Conservation (phyloP, 2,113 vertebrate species). For the Tetrax tetrax region DNA sequence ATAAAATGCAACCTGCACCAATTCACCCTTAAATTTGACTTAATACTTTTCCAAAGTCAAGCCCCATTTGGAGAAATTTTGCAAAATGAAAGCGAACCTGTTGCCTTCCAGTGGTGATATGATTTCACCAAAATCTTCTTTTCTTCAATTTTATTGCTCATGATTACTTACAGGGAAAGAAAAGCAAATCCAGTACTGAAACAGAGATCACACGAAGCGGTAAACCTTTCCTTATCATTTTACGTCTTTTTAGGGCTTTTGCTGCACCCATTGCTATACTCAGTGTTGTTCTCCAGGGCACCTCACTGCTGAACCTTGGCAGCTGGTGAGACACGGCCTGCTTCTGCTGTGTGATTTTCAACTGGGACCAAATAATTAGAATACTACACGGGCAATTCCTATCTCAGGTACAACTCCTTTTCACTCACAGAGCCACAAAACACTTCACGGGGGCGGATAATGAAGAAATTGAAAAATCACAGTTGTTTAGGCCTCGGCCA, state of each 20-base stretch:
- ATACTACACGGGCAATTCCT: not conserved
- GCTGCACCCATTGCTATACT: not conserved
- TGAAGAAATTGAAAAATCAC: not conserved
- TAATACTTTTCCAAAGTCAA: not conserved
- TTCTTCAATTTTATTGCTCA: not conserved
- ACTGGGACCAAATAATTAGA: not conserved
- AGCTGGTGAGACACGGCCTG: not conserved
- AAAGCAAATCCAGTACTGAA: not conserved
- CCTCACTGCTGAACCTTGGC: not conserved
- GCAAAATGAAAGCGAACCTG: not conserved
- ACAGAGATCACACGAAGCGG: not conserved
- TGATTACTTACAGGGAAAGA: not conserved
- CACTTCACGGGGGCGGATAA: fast-evolving
- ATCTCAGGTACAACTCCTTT: not conserved
- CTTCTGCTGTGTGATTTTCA: not conserved
- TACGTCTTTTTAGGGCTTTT: not conserved
- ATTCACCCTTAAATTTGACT: not conserved
- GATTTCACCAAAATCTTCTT: not conserved
- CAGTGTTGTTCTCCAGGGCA: not conserved
- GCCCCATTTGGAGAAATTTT: not conserved
- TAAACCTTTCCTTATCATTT: not conserved
- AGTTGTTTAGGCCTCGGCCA: not conserved
- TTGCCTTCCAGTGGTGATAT: not conserved
- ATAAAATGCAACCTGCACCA: not conserved
- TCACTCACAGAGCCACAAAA: not conserved